A percentile compares a stretch with the other conserved stretches of the same genome.
phyloP scores from a whole-genome alignment of 1,140 invertebrate species.

The Aphelinus certus region DNA sequence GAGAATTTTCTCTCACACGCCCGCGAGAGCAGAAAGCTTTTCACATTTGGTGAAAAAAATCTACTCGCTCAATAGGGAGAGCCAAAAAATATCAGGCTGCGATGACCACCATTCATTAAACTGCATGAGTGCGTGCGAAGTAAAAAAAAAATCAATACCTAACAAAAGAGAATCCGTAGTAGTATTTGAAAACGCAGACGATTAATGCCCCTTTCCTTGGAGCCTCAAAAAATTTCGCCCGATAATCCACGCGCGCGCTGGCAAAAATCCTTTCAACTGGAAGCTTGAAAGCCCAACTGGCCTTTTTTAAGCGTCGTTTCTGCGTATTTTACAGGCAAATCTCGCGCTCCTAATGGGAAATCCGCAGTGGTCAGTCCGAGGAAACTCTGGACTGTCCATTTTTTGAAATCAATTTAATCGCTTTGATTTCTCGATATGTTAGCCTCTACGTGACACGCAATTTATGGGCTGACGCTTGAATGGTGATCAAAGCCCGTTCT shows the following conservation, averaged over 20 bases:
- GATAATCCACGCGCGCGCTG: neutral
- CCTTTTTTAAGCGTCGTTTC: neutral
- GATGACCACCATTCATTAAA: slow-evolving; percentile 1
- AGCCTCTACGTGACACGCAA: neutral
- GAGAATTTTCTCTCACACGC: too few relatives aligned
- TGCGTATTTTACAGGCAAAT: slow-evolving; percentile 32
- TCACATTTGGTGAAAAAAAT: neutral
- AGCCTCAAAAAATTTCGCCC: neutral
- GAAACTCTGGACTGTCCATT: neutral
- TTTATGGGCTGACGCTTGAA: neutral
- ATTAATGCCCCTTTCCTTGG: slow-evolving; percentile 12
- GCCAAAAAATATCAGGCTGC: neutral
- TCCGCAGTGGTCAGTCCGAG: neutral
- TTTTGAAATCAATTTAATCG: slow-evolving; percentile 14
- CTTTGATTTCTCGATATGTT: neutral
- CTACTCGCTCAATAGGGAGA: neutral
- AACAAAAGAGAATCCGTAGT: neutral
- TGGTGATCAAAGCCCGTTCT: neutral
- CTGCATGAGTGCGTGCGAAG: neutral
- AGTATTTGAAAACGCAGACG: slow-evolving; percentile 8
- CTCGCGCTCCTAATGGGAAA: neutral
- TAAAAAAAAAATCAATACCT: slow-evolving; percentile 1
- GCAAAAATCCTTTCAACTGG: slow-evolving; percentile 22
- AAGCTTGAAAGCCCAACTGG: neutral
- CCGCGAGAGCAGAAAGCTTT: too few relatives aligned